Conservation (phyloP, 2,888 invertebrate species). For the Nycteola revayana region DNA sequence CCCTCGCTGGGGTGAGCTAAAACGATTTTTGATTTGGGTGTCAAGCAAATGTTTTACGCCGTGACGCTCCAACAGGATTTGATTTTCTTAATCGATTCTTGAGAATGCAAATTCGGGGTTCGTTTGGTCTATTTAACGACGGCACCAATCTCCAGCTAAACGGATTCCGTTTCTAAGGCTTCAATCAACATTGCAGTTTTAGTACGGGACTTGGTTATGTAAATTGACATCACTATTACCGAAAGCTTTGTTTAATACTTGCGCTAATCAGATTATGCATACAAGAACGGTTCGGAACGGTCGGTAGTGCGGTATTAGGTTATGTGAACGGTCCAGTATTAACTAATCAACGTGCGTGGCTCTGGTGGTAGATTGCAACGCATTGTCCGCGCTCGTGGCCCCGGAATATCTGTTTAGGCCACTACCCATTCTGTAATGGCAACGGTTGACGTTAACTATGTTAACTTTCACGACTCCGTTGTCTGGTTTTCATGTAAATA, state of each 20-base stretch:
- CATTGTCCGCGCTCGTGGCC: constrained; percentile 75
- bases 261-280: constrained; percentile 80
- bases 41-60: constrained; percentile 81
- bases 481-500: constrained; percentile 46
- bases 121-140: constrained; percentile 35
- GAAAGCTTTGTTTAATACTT: constrained; percentile 76
- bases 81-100: constrained; percentile 80
- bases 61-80: constrained; percentile 73
- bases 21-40: constrained; percentile 83
- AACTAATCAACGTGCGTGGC: constrained; percentile 79
- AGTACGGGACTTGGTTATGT: constrained; percentile 43
- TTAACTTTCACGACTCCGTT: constrained; percentile 43
- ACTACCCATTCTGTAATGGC: constrained; percentile 74
- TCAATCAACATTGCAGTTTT: constrained; percentile 44
- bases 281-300: constrained; percentile 74
- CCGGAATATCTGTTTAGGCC: constrained; percentile 82
- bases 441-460: constrained; percentile 65
- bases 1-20: constrained; percentile 72
- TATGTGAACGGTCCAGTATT: constrained; percentile 73
- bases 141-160: constrained; percentile 28
- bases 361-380: constrained; percentile 73
- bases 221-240: constrained; percentile 60
- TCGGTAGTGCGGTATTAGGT: constrained; percentile 63
- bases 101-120: constrained; percentile 58
- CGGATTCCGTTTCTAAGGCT: constrained; percentile 46